A percentile compares a stretch with the other conserved stretches of the same genome.
phyloP scores from a whole-genome alignment of 2,888 invertebrate genomes.

The Arctia plantaginis region DNA sequence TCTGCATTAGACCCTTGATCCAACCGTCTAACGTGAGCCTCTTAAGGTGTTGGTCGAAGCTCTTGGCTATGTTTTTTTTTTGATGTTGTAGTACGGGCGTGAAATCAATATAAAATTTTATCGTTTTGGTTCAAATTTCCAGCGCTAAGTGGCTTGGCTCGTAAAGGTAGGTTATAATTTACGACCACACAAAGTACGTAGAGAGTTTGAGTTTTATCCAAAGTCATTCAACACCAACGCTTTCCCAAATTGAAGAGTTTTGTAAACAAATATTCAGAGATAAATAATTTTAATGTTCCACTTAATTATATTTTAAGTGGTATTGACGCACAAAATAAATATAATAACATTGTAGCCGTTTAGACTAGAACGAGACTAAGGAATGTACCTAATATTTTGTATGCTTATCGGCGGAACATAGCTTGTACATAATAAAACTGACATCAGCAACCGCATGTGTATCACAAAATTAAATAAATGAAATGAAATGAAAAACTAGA shows the following conservation, averaged over 20 bases:
- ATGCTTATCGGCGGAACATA: no score
- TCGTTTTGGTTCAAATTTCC: not conserved
- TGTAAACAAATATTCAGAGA: not conserved
- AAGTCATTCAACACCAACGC: not conserved
- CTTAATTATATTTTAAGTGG: not conserved
- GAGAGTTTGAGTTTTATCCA: not conserved
- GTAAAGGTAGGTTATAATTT: constrained; percentile 1
- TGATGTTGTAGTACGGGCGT: not conserved
- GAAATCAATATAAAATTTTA: not conserved
- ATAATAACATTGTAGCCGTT: not conserved
- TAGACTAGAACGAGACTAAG: no score
- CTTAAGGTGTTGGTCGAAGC: no score
- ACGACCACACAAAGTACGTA: not conserved
- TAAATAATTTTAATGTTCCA: not conserved
- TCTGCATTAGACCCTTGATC: no score
- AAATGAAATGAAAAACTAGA: no score
- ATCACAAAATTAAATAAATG: no score
- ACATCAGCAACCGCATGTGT: no score
- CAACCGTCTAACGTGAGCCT: no score
- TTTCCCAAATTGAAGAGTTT: not conserved
- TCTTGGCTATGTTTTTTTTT: no score
- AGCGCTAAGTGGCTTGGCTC: not conserved
- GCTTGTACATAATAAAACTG: no score
- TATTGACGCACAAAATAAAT: no score
- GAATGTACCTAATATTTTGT: no score